Evolutionary conservation across 2,113 vertebrate species (phyloP), one percentile per base, ranked within the genome.

Genomic region (Aphyosemion australe): DNA sequence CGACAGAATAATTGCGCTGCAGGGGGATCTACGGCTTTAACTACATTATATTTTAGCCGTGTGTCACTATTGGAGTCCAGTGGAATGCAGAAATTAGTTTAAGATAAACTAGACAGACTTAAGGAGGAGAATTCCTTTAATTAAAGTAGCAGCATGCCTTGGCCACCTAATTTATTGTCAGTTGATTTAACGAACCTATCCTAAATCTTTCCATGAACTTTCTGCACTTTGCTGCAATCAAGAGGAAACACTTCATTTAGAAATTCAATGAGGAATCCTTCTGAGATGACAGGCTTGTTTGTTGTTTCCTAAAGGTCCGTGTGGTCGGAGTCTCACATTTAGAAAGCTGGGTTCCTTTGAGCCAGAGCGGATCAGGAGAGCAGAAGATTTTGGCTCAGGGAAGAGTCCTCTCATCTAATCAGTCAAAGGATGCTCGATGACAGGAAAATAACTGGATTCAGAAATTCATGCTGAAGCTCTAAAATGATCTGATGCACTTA

Each of bases 301-400:
- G 18, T 43, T 61, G n/a, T 66, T 70, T 26, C 26, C 67, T 63
- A 51, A 65, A 69, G 51, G 47, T 65, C 21, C 58, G 42, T 69
- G 34, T 69, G 45, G 67, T 59, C 49, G 68, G 47, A 45, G 56
- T 37, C 15, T 26, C 21, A 58, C 13, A 58, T 64, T 39, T 13
- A 63, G 26, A 58, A 69, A 51, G 54, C 54, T 20, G 12, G 14
- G 18, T 43, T 57, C 21, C 21, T 46, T 43, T 54, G 13, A 79
- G 52, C 8, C 26, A 67, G 54, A 73, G 72, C 26, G 66, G 34
- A 79, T 71, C 31, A 1, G 0, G 41, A 39, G 48, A 55, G 20
- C 19, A 66, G 9, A 37, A 37, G 34, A 37, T 37, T 7, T 37
- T 10, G 9, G 47, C 46, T 60, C 11, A 21, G 59, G 51, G 42